A percentile compares a stretch with the other conserved stretches of the same genome.
phyloP scores from a whole-genome alignment of 2,888 invertebrate species.

The Lasioglossum pauxillum region DNA sequence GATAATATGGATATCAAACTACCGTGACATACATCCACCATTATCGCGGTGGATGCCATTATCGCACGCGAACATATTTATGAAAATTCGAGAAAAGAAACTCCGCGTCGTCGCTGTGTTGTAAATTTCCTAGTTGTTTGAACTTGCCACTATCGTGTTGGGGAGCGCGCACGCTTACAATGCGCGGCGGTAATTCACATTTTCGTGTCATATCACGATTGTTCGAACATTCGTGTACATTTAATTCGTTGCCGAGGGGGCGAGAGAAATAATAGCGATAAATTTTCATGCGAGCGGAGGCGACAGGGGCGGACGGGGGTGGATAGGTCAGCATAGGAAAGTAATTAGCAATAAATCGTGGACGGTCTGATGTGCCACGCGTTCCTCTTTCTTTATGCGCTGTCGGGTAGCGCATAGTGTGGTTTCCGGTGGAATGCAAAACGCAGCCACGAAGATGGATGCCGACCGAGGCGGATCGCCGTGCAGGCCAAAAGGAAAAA shows the following conservation, averaged over 20 bases:
- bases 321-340: slow-evolving; percentile 63
- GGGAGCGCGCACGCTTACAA: background rate
- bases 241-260: slow-evolving; percentile 26
- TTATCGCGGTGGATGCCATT: too few species aligned
- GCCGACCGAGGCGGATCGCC: background rate
- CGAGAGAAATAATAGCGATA: slow-evolving; percentile 58
- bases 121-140: background rate
- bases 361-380: slow-evolving; percentile 33
- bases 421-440: slow-evolving; percentile 29
- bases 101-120: background rate
- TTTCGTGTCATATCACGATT: slow-evolving; percentile 58
- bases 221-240: slow-evolving; percentile 52
- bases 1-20: background rate
- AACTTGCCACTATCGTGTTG: background rate
- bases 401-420: slow-evolving; percentile 27
- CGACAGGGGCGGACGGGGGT: slow-evolving; percentile 10
- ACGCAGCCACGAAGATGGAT: slow-evolving; percentile 38
- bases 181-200: slow-evolving; percentile 49
- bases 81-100: background rate
- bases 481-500: slow-evolving; percentile 11
- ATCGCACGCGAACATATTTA: background rate
- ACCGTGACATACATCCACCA: background rate
- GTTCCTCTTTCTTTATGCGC: slow-evolving; percentile 57
- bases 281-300: slow-evolving; percentile 37
- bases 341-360: slow-evolving; percentile 71